Evolutionary conservation across 2,797 vertebrate species (phyloP).

Genomic region (Amphiprion clarkii): DNA sequence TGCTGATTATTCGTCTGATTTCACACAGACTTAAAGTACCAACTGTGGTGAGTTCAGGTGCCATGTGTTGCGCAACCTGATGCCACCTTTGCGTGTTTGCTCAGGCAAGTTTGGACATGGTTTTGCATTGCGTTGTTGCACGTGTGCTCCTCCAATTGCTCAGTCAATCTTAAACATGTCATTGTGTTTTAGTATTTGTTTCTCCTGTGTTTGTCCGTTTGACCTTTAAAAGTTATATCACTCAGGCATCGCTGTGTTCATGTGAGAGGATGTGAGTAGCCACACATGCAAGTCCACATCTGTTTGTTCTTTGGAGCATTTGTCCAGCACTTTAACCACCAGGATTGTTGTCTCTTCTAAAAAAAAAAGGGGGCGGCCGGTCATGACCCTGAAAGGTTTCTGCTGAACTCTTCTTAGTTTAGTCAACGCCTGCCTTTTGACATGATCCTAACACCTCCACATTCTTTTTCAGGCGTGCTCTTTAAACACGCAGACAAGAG

Average conservation of each 20-base stretch:
- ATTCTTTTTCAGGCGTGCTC: background rate
- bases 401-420: conserved; percentile 8
- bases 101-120: background rate
- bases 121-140: background rate
- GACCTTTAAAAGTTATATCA: conserved; percentile 22
- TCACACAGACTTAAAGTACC: conserved; percentile 19
- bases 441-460: background rate
- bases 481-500: background rate
- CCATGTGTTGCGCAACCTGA: conserved; percentile 9
- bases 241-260: background rate
- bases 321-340: background rate
- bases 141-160: background rate
- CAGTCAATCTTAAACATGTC: background rate
- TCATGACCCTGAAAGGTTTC: conserved; percentile 9
- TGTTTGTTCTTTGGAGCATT: background rate
- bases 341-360: background rate
- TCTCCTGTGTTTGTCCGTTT: conserved; percentile 5
- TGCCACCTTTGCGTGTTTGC: background rate
- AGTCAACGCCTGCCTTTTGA: conserved; percentile 5
- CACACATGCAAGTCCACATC: background rate
- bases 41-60: conserved; percentile 10
- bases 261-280: background rate
- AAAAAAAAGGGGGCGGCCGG: background rate
- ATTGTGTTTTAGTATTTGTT: background rate
- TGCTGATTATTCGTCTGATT: conserved; percentile 33